phyloP scores from a whole-genome alignment of 2,888 invertebrate species.

The Lapara coniferarum region DNA sequence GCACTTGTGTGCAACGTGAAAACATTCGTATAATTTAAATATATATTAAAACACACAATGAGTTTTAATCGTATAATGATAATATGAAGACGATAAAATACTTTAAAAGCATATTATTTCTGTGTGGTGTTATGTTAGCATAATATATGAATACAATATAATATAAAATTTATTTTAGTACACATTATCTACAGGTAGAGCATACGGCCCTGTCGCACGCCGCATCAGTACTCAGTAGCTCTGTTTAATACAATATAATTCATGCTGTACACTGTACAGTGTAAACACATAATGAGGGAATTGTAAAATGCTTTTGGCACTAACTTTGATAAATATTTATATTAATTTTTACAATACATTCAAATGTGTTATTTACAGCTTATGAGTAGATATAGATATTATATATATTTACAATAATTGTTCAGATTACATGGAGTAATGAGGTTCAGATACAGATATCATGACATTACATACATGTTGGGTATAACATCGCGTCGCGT shows the following conservation, averaged over 20 bases:
- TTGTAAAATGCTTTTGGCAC: constrained; percentile 80
- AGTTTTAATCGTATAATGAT: constrained; percentile 40
- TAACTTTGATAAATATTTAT: constrained; percentile 77
- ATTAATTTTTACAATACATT: constrained; percentile 72
- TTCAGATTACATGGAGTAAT: constrained; percentile 51
- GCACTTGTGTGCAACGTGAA: constrained; percentile 36
- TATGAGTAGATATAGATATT: constrained; percentile 55
- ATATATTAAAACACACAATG: constrained; percentile 39
- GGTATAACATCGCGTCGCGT: constrained; percentile 35
- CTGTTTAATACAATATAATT: constrained; percentile 30
- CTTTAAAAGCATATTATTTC: constrained; percentile 65
- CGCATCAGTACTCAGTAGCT: constrained; percentile 34
- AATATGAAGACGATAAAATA: constrained; percentile 46
- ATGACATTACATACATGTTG: constrained; percentile 54
- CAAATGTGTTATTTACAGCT: constrained; percentile 77
- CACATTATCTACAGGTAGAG: constrained; percentile 29
- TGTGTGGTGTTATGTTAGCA: constrained; percentile 54
- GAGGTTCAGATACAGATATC: constrained; percentile 49
- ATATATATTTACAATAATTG: constrained; percentile 68
- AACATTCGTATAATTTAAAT: constrained; percentile 33
- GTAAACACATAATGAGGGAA: constrained; percentile 62
- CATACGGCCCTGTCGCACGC: constrained; percentile 28
- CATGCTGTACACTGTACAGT: constrained; percentile 50
- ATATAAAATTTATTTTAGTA: constrained; percentile 37
- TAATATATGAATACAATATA: constrained; percentile 38